phyloP scores from a whole-genome alignment of 2,797 vertebrate genomes.

The Anisognathus igniventris region DNA sequence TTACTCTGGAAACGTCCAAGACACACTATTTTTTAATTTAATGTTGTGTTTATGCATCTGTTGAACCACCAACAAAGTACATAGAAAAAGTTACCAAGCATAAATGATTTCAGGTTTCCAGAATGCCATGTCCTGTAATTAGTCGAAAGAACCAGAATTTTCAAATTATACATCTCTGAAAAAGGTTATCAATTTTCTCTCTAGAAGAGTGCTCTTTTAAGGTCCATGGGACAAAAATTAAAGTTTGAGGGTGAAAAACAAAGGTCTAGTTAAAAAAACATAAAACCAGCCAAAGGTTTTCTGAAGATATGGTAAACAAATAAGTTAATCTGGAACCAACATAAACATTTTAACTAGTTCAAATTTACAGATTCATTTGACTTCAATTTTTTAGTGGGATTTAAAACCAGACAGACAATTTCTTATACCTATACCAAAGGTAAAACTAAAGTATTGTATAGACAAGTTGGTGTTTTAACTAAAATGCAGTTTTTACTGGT shows the following conservation, averaged over 20 bases:
- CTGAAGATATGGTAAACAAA: not conserved
- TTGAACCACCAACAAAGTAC: not conserved
- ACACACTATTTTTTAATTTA: not conserved
- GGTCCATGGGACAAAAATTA: not conserved
- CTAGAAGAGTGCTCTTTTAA: not conserved
- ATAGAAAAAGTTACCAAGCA: not conserved
- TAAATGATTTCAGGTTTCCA: not conserved
- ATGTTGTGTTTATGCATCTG: not conserved
- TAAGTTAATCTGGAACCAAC: not conserved
- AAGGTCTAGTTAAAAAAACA: not conserved
- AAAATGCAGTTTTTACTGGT: not conserved
- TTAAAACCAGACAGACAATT: not conserved
- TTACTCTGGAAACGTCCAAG: not conserved
- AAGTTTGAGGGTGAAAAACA: not conserved
- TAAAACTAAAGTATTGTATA: not conserved
- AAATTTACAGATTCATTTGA: not conserved
- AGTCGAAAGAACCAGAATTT: not conserved
- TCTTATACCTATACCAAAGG: not conserved
- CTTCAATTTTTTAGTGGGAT: not conserved
- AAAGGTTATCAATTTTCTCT: not conserved
- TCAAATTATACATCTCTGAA: not conserved
- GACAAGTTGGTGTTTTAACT: not conserved
- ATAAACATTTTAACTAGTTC: not conserved
- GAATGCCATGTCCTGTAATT: not conserved
- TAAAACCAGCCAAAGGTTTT: not conserved